Percentiles rank a stretch among this genome's conserved stretches.
Conservation (phyloP, 2,888 invertebrate species). For the Lottia scabra region DNA sequence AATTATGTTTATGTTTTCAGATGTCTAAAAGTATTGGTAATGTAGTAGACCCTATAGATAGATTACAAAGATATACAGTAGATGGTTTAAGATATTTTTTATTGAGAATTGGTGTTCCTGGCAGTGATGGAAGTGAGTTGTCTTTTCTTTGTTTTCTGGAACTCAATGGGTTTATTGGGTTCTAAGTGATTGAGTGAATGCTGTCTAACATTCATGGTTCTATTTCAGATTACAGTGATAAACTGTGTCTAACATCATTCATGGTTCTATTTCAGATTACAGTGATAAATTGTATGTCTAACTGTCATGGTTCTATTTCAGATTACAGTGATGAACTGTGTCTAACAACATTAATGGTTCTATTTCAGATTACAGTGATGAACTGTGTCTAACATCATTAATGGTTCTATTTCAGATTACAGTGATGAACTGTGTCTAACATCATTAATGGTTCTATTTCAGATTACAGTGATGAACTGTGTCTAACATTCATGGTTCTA, state of each 20-base stretch:
- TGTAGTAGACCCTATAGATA: conserved; percentile 83
- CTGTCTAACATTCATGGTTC: not conserved
- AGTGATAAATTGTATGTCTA: too few relatives aligned
- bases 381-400: too few relatives aligned
- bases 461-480: conserved; percentile 85
- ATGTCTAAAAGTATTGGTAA: conserved; percentile 98
- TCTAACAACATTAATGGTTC: too few relatives aligned
- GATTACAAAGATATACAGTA: conserved; percentile 74
- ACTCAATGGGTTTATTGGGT: too few relatives aligned
- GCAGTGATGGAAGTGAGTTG: conserved; percentile 88
- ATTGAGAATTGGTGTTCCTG: conserved; percentile 88
- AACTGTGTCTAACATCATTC: too few relatives aligned
- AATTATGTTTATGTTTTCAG: conserved; percentile 57
- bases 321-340: conserved; percentile 85
- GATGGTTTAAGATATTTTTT: conserved; percentile 92
- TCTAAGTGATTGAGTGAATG: too few relatives aligned
- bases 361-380: conserved; percentile 87
- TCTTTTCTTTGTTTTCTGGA: not conserved
- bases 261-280: too few relatives aligned
- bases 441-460: too few relatives aligned
- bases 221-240: conserved; percentile 79
- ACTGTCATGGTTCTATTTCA: too few relatives aligned
- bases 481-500: too few relatives aligned
- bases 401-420: too few relatives aligned
- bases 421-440: conserved; percentile 82